Conservation (phyloP, 1,140 invertebrate species). For the Odontomachus brunneus region DNA sequence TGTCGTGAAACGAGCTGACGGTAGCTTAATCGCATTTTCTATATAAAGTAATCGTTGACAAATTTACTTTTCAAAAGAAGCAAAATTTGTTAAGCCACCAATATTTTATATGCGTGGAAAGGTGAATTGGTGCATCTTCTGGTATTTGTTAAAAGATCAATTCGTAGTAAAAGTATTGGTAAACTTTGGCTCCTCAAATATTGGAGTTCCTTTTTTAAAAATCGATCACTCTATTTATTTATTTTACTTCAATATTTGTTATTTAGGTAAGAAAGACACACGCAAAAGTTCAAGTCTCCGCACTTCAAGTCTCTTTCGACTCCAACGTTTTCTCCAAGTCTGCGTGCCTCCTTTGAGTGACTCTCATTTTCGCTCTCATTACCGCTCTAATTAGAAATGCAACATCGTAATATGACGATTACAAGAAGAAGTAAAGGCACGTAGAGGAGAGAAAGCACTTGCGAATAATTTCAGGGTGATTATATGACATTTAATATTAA, state of each 20-base stretch:
- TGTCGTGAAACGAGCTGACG: neutral
- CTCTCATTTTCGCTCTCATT: constrained; percentile 49
- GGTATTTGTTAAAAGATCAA: neutral
- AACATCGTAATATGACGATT: constrained; percentile 50
- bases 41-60: neutral
- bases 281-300: constrained; percentile 29
- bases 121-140: neutral
- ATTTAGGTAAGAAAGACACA: neutral
- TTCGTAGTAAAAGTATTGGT: neutral
- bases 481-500: constrained; percentile 8
- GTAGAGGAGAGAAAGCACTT: constrained; percentile 19
- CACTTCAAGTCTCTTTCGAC: constrained; percentile 24
- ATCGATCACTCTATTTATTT: neutral
- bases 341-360: constrained; percentile 42
- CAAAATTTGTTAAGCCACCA: no score
- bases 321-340: constrained; percentile 21
- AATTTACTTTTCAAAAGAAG: neutral
- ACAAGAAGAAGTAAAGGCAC: constrained; percentile 19
- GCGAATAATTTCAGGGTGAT: constrained; percentile 31
- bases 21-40: neutral
- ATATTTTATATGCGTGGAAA: neutral
- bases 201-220: neutral
- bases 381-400: constrained; percentile 43
- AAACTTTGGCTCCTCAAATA: neutral
- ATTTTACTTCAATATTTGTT: constrained; percentile 32